These are phyloP conservation scores for Myrmecobius fasciatus DNA, from an alignment of 2,113 vertebrate species.

Conservation along the genomic window DNA sequence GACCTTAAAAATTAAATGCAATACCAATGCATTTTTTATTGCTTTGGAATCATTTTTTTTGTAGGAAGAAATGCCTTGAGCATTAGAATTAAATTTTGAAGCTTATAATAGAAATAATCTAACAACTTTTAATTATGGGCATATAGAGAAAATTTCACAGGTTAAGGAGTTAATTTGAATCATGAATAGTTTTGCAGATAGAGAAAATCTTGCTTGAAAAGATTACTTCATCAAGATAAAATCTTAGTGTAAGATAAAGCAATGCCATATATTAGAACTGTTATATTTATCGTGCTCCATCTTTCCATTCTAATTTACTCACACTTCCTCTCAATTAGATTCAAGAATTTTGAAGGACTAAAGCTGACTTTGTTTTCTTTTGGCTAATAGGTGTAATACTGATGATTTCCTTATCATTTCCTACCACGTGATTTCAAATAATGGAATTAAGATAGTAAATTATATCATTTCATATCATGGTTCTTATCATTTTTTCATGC, in stretches of 20 bases:
- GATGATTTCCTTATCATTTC: not conserved
- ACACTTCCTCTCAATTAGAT: not conserved
- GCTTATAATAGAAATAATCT: not conserved
- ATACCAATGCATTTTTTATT: not conserved
- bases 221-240: not conserved
- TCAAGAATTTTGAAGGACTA: not conserved
- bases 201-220: not conserved
- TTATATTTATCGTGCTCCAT: not conserved
- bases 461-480: not conserved
- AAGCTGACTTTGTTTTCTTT: not conserved
- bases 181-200: not conserved
- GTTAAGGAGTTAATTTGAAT: not conserved
- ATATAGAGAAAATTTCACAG: not conserved
- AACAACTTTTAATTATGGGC: not conserved
- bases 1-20: not conserved
- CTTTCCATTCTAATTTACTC: not conserved
- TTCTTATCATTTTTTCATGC: conserved; percentile 24
- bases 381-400: not conserved
- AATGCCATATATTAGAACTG: not conserved
- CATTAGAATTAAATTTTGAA: not conserved
- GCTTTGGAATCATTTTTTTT: not conserved
- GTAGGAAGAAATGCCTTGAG: not conserved
- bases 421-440: conserved; percentile 5
- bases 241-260: not conserved
- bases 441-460: conserved; percentile 12